phyloP scores from a whole-genome alignment of 2,797 vertebrate species.

The Lepidocolaptes lacrymiger region DNA sequence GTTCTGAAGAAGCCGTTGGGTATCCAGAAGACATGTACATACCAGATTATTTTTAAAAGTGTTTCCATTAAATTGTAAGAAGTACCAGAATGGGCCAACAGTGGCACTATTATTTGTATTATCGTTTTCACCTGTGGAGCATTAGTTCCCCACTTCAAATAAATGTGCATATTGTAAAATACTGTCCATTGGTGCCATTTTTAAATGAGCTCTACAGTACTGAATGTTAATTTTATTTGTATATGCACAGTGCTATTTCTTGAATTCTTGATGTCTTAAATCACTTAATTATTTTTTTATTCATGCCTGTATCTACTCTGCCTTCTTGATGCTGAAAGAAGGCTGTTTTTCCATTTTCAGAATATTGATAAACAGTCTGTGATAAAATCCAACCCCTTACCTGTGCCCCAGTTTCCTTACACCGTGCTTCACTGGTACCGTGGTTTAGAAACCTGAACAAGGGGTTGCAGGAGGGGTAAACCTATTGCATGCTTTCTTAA shows the following conservation, averaged over 20 bases:
- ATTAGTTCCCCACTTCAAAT: conserved; percentile 63
- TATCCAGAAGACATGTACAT: conserved; percentile 48
- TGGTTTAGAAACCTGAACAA: conserved; percentile 17
- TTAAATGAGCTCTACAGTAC: conserved; percentile 56
- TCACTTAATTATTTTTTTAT: conserved; percentile 49
- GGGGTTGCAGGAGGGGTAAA: conserved; percentile 36
- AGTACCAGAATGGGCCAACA: conserved; percentile 26
- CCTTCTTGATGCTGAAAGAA: conserved; percentile 59
- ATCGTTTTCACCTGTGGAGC: conserved; percentile 62
- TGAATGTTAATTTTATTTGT: conserved; percentile 60
- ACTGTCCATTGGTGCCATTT: conserved; percentile 64
- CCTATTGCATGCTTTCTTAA: conserved; percentile 57
- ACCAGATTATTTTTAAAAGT: conserved; percentile 51
- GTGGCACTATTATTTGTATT: conserved; percentile 59
- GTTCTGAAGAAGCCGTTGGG: conserved; percentile 30
- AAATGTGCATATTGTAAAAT: conserved; percentile 77
- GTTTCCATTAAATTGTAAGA: conserved; percentile 68
- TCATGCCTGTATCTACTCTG: conserved; percentile 48
- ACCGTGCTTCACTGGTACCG: conserved; percentile 14
- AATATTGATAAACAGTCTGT: conserved; percentile 50
- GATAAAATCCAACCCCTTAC: conserved; percentile 21
- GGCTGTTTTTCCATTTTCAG: conserved; percentile 51
- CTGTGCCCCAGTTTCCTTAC: conserved; percentile 26
- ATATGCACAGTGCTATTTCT: conserved; percentile 65
- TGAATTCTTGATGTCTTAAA: conserved; percentile 57